A percentile compares a stretch with the other conserved stretches of the same genome.
These are phyloP conservation scores for Antitype chi DNA, from an alignment of 2,888 invertebrate genomes.

Conservation along the genomic window DNA sequence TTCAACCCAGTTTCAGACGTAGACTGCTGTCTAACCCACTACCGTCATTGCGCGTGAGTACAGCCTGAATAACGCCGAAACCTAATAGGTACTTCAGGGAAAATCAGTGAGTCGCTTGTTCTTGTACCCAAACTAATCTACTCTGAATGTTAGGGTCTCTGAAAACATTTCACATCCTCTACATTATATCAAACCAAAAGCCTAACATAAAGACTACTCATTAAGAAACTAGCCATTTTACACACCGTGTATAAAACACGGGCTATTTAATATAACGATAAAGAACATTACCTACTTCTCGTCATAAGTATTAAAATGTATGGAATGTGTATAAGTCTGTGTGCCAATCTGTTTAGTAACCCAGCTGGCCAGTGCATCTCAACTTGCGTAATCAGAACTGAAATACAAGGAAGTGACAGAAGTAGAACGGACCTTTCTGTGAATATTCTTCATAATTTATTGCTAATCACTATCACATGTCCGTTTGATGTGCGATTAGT, in stretches of 20 bases:
- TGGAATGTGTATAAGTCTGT: constrained; percentile 70
- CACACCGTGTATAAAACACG: constrained; percentile 23
- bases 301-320: constrained; percentile 65
- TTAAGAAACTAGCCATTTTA: constrained; percentile 34
- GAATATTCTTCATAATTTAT: constrained; percentile 53
- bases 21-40: background rate
- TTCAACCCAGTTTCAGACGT: background rate
- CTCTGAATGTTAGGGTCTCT: background rate
- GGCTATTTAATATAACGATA: constrained; percentile 38
- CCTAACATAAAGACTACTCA: background rate
- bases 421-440: constrained; percentile 65
- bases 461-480: constrained; percentile 30
- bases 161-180: background rate
- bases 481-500: constrained; percentile 22
- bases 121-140: background rate
- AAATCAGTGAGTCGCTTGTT: background rate
- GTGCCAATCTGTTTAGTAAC: constrained; percentile 79
- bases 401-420: constrained; percentile 76
- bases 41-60: background rate
- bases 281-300: constrained; percentile 32
- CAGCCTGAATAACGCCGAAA: background rate
- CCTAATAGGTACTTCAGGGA: too few relatives aligned
- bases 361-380: constrained; percentile 74
- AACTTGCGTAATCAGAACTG: constrained; percentile 74
- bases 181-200: background rate